These are phyloP conservation scores for Thrips palmi DNA, from an alignment of 1,140 invertebrate species.

Conservation along the genomic window DNA sequence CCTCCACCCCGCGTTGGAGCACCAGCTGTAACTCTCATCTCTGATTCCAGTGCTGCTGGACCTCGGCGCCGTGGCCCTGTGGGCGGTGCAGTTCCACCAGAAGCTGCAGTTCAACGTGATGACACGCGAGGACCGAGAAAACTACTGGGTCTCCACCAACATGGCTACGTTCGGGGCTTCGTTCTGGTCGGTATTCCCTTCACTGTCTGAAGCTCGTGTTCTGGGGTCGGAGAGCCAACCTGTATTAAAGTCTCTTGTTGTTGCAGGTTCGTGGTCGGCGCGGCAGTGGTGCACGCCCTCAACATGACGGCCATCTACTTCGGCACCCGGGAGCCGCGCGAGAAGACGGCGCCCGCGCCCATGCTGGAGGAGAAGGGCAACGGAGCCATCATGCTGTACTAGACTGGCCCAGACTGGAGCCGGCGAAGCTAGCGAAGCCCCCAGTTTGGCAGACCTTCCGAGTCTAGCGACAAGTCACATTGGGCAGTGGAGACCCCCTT, in stretches of 20 bases:
- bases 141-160: slow-evolving; percentile 51
- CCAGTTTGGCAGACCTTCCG: too few relatives aligned
- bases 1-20: too few relatives aligned
- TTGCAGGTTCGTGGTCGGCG: slow-evolving; percentile 54
- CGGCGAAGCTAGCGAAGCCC: too few relatives aligned
- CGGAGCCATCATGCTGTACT: slow-evolving; percentile 70
- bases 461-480: too few relatives aligned
- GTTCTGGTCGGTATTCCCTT: slow-evolving; percentile 39
- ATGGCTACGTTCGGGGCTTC: slow-evolving; percentile 51
- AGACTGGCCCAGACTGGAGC: too few relatives aligned
- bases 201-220: slow-evolving; percentile 1
- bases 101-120: slow-evolving; percentile 59
- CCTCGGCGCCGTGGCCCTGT: slow-evolving; percentile 45
- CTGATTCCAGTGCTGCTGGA: slow-evolving; percentile 53
- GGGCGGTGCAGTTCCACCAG: slow-evolving; percentile 53
- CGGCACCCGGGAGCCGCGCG: slow-evolving; percentile 42
- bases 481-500: too few relatives aligned
- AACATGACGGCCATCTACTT: slow-evolving; percentile 58
- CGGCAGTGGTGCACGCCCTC: slow-evolving; percentile 45
- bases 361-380: slow-evolving; percentile 63
- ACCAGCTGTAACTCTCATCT: too few relatives aligned
- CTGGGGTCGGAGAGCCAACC: too few relatives aligned
- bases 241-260: slow-evolving; percentile 13
- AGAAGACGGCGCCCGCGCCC: slow-evolving; percentile 40
- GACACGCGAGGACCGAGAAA: slow-evolving; percentile 47